Evolutionary conservation across 2,888 invertebrate species (phyloP).

Genomic region (Euzetes globulus): DNA sequence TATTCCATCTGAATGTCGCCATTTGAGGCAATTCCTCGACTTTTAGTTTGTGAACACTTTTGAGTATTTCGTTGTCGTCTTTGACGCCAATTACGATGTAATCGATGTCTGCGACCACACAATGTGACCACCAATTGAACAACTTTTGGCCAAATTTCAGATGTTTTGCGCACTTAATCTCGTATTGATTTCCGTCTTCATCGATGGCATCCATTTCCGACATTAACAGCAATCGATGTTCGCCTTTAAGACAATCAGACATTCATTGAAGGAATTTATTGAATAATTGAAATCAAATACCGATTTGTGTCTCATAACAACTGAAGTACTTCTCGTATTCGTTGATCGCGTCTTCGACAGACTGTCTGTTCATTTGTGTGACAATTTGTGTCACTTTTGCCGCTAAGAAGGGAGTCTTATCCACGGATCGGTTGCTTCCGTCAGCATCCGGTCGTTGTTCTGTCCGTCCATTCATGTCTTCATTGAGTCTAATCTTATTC

Average conservation of each 20-base stretch:
- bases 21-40: not conserved
- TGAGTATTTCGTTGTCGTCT: not conserved
- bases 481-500: not conserved
- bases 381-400: not conserved
- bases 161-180: constrained; percentile 1
- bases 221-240: constrained; percentile 13
- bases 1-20: not conserved
- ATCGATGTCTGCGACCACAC: constrained; percentile 1
- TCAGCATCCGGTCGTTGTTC: not conserved
- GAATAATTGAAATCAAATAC: not conserved
- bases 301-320: not conserved
- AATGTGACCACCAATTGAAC: constrained; percentile 20
- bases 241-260: not conserved
- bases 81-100: not conserved
- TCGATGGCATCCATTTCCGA: constrained; percentile 20
- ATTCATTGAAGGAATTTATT: not conserved
- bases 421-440: not conserved
- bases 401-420: not conserved
- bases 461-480: not conserved
- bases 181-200: constrained; percentile 9
- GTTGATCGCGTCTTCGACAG: not conserved
- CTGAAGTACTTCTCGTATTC: not conserved
- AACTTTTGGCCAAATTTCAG: not conserved
- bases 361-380: not conserved
- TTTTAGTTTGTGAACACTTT: not conserved